Base-by-base conservation (phyloP, 2,113 vertebrate species). In the Pseudolaguvia tuberculata region DNA sequence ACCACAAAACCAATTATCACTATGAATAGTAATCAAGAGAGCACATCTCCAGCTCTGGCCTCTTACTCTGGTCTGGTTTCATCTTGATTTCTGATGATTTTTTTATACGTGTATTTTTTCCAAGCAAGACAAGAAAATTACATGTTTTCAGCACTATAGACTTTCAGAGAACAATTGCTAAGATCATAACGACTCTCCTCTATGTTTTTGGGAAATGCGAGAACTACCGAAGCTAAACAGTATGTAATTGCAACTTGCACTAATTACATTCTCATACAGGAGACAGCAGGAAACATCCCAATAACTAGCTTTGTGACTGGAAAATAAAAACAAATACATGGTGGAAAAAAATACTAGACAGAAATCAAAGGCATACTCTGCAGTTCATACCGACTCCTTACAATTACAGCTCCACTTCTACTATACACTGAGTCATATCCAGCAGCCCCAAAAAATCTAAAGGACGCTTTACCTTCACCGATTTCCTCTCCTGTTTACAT, bases 221-320 rank as follows among this genome's bases (percentile, higher is more conserved):
- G 70, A 55, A 56, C 61, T 75, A 58, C 67, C 72, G 50, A 80
- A 63, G 78, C 68, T 71, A 78, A 80, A 78, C 69, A 59, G 72
- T 80, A 73, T 78, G 65, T 62, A 81, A 83, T 79, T 81, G 73
- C 67, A 70, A 47, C 56, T 71, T 68, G 75, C 79, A 74, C 76
- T 84, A 84, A 85, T 84, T 84, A 82, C 74, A 59, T 73, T 79
- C 35, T 15, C 78, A 79, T 78, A 80, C 81, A 79, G 79, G 53
- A 65, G 83, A 67, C 75, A 72, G 76, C 69, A 17, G 75, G 73
- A 68, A 63, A 74, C 58, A 68, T 81, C 82, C 77, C 73, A 69
- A 62, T 45, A 39, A 59, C 39, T 58, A 67, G 61, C 70, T 79
- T 77, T 66, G 76, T 66, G 67, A 77, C 73, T 78, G 51, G 58